phyloP scores from a whole-genome alignment of 2,888 invertebrate genomes.

The Phaedon cochleariae region DNA sequence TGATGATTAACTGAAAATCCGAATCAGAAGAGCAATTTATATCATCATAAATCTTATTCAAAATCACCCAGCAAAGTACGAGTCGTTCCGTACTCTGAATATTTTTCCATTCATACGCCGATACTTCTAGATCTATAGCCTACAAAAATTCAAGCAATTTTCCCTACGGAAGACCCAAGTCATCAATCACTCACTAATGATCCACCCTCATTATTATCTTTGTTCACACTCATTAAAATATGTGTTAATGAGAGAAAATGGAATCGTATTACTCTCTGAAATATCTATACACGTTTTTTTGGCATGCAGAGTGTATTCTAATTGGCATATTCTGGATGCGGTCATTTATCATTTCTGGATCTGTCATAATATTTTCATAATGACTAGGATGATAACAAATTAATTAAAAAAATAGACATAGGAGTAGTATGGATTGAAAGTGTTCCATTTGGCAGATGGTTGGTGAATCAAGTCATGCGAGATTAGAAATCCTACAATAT shows the following conservation, averaged over 20 bases:
- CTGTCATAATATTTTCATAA: background rate
- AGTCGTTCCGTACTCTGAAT: no score
- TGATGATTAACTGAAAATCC: no score
- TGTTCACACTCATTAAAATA: constrained; percentile 33
- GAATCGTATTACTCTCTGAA: constrained; percentile 19
- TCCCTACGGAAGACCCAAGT: background rate
- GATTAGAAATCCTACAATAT: no score
- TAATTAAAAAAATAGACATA: background rate
- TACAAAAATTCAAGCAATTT: background rate
- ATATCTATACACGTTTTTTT: background rate
- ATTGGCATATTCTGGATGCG: background rate
- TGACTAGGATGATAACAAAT: background rate
- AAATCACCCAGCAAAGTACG: background rate
- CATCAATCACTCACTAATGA: constrained; percentile 31
- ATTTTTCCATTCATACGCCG: background rate
- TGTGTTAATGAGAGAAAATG: constrained; percentile 21
- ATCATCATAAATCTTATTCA: background rate
- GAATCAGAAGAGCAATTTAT: no score
- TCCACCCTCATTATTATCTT: constrained; percentile 28
- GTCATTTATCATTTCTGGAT: background rate
- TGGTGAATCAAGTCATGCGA: no score
- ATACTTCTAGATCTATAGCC: background rate
- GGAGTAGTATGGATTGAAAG: background rate
- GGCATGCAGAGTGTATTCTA: background rate
- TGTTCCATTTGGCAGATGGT: background rate